Percentiles rank a stretch among this genome's conserved stretches.
Conservation (phyloP, 2,113 vertebrate species). For the Myotis brandtii region DNA sequence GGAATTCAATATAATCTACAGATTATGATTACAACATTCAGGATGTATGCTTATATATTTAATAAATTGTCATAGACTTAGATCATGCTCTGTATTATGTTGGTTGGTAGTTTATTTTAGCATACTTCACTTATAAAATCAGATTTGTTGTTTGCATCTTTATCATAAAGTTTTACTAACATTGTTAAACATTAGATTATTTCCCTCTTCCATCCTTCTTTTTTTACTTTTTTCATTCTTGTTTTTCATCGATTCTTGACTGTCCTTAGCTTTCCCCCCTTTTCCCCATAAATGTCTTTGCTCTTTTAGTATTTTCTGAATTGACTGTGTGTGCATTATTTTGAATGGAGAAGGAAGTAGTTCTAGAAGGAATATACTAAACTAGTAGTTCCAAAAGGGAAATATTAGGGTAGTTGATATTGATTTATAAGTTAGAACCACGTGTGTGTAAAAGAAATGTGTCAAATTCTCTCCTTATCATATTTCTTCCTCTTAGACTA, state of each 20-base stretch:
- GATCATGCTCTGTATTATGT: constrained; percentile 9
- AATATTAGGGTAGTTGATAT: neutral
- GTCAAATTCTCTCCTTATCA: constrained; percentile 37
- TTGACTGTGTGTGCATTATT: constrained; percentile 37
- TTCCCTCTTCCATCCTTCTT: neutral
- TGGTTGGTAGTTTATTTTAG: constrained; percentile 48
- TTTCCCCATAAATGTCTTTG: neutral
- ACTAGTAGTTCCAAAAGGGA: neutral
- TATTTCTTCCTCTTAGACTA: constrained; percentile 47
- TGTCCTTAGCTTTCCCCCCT: neutral
- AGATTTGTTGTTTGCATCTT: constrained; percentile 49
- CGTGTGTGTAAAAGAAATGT: constrained; percentile 15
- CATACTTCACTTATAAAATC: constrained; percentile 31
- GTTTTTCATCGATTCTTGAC: neutral
- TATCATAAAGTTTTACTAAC: constrained; percentile 36
- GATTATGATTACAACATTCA: constrained; percentile 40
- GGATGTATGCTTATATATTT: constrained; percentile 35
- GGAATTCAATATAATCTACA: neutral
- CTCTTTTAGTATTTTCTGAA: constrained; percentile 48
- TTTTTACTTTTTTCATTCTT: too few species aligned
- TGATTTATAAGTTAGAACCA: neutral
- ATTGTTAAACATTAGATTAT: constrained; percentile 46
- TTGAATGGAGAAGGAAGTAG: constrained; percentile 44
- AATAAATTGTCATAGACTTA: constrained; percentile 28
- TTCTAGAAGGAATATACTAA: constrained; percentile 34